Base-by-base conservation (phyloP, 2,797 vertebrate species). In the Bovichtus variegatus region DNA sequence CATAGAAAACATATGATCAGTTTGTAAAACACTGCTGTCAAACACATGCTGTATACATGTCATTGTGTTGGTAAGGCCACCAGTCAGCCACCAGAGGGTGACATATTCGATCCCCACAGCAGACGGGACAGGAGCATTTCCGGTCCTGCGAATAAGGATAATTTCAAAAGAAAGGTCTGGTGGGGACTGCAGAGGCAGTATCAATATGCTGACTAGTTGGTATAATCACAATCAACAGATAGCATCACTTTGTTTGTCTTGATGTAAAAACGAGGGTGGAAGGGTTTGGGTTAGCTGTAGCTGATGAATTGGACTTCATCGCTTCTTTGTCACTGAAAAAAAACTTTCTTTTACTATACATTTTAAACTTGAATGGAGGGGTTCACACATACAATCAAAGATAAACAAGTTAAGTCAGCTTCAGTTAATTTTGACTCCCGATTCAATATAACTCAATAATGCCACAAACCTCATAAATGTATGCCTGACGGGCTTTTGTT, bases 121-220 rank as follows among this genome's bases (percentile, higher is more conserved):
- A 19, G 7, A 10, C 8, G n/a, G 12, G 21, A 36, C n/a, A n/a
- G 3, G 21, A 34, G 13, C 12, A 27, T 46, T 51, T 68, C 55
- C 64, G 38, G 53, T 31, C 5, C 0, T 15, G 4, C 13, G 19
- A n/a, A 36, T 2, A 0, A 12, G 12, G 29, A 9, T 49, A 3
- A 6, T 70, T 76, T 85, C 54, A 67, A 54, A 80, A 70, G 34
- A 76, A 78, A 70, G 23, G 60, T 55, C 12, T 0, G 1, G 7
- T 16, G 2, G 9, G 2, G 43, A 19, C 5, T 2, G 2, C 15
- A 2, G 18, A 44, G 6, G 2, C 38, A 40, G 23, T 2, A n/a
- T n/a, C n/a, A n/a, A n/a, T n/a, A n/a, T 7, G 18, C 3, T 16
- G 1, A 25, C 21, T 15, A 2, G n/a, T 44, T 54, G 27, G 1